Conservation (phyloP, 2,888 invertebrate genomes). For the Hypsopygia costalis region DNA sequence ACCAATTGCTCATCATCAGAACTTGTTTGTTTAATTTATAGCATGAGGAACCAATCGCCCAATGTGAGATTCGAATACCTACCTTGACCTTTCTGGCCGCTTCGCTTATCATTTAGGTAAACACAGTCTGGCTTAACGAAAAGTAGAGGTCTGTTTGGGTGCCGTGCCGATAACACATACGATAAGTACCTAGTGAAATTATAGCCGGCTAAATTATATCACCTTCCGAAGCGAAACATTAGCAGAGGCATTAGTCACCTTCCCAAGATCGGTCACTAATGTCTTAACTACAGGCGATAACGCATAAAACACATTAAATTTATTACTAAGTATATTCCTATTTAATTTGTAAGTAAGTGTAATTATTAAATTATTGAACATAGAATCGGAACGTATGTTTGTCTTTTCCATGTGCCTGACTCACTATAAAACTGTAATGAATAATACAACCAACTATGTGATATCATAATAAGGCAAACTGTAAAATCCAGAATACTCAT, state of each 20-base stretch:
- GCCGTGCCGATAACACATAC: neutral
- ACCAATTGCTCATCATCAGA: slow-evolving; percentile 1
- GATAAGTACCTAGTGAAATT: no score
- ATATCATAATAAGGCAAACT: slow-evolving; percentile 5
- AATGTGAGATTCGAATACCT: neutral
- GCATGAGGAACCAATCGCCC: neutral
- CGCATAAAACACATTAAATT: no score
- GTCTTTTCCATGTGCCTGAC: no score
- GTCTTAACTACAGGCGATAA: no score
- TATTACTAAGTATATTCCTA: no score
- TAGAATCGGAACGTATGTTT: no score
- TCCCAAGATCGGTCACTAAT: no score
- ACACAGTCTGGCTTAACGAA: neutral
- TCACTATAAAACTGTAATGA: neutral
- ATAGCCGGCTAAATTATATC: no score
- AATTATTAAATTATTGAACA: no score
- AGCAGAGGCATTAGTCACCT: no score
- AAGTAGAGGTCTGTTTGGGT: neutral
- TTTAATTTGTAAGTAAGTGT: no score
- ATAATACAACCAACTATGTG: neutral
- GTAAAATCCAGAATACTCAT: slow-evolving; percentile 5
- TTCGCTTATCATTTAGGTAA: neutral
- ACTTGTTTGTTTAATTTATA: slow-evolving; percentile 8
- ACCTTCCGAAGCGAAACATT: no score
- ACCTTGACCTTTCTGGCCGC: neutral